Conservation (phyloP, 2,888 invertebrate genomes). For the Luffia ferchaultella region DNA sequence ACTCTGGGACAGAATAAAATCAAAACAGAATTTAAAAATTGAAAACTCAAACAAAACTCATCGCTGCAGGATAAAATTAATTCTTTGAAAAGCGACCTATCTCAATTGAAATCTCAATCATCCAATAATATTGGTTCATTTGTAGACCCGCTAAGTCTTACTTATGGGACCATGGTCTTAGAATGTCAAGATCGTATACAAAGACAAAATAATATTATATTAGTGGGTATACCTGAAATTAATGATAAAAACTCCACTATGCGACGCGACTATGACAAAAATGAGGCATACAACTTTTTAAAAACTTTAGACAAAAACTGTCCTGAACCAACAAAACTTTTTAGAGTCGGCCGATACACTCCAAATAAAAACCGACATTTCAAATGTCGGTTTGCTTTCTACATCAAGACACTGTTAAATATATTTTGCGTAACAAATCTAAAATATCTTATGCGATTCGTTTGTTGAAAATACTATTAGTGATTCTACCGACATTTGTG, state of each 20-base stretch:
- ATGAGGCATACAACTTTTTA: background rate
- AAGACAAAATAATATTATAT: background rate
- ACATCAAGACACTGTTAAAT: background rate
- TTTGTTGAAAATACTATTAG: too few relatives aligned
- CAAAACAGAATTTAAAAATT: background rate
- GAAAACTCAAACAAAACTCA: background rate
- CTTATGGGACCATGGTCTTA: background rate
- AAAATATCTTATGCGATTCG: too few relatives aligned
- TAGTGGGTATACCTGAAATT: background rate
- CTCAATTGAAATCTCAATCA: background rate
- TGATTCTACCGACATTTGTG: too few relatives aligned
- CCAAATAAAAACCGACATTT: background rate
- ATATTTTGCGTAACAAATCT: background rate
- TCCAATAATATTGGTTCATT: background rate
- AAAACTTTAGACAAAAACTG: background rate
- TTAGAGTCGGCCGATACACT: background rate
- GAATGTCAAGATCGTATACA: background rate
- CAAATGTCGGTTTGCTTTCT: background rate
- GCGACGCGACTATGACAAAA: background rate
- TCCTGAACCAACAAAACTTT: background rate
- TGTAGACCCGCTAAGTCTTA: background rate
- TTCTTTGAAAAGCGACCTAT: background rate
- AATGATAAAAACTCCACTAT: background rate
- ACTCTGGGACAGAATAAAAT: background rate
- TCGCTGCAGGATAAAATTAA: background rate